These are phyloP conservation scores for Takifugu ocellatus DNA, from an alignment of 2,797 vertebrate species.

Conservation along the genomic window DNA sequence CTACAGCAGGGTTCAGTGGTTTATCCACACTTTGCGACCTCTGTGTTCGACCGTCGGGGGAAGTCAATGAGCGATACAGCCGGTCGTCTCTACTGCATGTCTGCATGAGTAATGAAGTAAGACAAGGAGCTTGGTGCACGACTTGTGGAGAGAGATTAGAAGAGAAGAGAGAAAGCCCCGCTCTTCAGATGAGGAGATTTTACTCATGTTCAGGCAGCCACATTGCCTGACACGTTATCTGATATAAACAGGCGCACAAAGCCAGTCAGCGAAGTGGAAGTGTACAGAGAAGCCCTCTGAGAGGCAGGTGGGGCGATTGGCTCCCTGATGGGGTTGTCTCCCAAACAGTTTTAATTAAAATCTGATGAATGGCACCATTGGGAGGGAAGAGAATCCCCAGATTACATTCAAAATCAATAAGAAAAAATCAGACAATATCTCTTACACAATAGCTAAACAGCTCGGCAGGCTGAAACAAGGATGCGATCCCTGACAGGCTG, in stretches of 20 bases:
- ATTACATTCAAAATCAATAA: slow-evolving; percentile 8
- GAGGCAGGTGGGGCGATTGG: slow-evolving; percentile 28
- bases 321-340: slow-evolving; percentile 42
- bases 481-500: no score
- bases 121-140: slow-evolving; percentile 56
- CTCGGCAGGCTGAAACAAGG: no score
- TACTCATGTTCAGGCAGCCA: slow-evolving; percentile 60
- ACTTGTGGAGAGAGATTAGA: slow-evolving; percentile 56
- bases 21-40: slow-evolving; percentile 39
- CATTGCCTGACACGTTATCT: slow-evolving; percentile 57
- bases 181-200: slow-evolving; percentile 62
- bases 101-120: slow-evolving; percentile 71
- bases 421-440: not conserved
- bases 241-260: slow-evolving; percentile 68
- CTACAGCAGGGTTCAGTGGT: slow-evolving; percentile 29
- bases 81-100: slow-evolving; percentile 52
- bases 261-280: slow-evolving; percentile 61
- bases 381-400: not conserved
- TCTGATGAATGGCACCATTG: slow-evolving; percentile 38
- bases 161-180: slow-evolving; percentile 65
- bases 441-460: not conserved
- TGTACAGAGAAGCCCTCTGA: slow-evolving; percentile 40
- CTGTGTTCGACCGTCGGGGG: slow-evolving; percentile 27
- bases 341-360: slow-evolving; percentile 56
- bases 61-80: slow-evolving; percentile 43